Conservation (phyloP, 2,888 invertebrate species). For the Ptycholaimellus sp. region DNA sequence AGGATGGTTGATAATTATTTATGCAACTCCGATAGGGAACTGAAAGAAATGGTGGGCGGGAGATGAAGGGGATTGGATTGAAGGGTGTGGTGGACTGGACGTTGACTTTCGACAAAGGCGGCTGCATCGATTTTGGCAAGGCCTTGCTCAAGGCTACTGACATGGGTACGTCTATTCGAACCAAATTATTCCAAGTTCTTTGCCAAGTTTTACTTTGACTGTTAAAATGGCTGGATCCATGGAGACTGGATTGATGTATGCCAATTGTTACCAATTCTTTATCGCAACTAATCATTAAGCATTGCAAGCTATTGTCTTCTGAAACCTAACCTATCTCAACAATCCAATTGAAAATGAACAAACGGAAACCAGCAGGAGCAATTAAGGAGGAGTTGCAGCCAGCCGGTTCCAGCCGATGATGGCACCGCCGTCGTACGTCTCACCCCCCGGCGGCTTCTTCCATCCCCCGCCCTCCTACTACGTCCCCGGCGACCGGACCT, state of each 20-base stretch:
- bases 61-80: too few relatives aligned
- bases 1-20: too few relatives aligned
- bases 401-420: slow-evolving; percentile 17
- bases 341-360: background rate
- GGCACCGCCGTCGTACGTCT: slow-evolving; percentile 23
- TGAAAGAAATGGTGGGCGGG: too few relatives aligned
- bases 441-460: slow-evolving; percentile 20
- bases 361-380: background rate
- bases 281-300: background rate
- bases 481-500: slow-evolving; percentile 11
- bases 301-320: too few relatives aligned
- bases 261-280: background rate
- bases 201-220: background rate
- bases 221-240: too few relatives aligned
- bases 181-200: background rate
- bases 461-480: slow-evolving; percentile 19
- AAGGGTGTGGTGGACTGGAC: slow-evolving; percentile 81
- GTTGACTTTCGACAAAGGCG: slow-evolving; percentile 76
- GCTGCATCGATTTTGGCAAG: slow-evolving; percentile 94
- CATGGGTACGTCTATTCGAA: slow-evolving; percentile 23
- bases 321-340: too few relatives aligned
- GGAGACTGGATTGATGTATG: background rate
- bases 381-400: slow-evolving; percentile 13
- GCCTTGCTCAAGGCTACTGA: slow-evolving; percentile 70
- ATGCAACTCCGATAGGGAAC: too few relatives aligned